Evolutionary conservation across 2,797 vertebrate species (phyloP).

Genomic region (Anguilla pacifica): DNA sequence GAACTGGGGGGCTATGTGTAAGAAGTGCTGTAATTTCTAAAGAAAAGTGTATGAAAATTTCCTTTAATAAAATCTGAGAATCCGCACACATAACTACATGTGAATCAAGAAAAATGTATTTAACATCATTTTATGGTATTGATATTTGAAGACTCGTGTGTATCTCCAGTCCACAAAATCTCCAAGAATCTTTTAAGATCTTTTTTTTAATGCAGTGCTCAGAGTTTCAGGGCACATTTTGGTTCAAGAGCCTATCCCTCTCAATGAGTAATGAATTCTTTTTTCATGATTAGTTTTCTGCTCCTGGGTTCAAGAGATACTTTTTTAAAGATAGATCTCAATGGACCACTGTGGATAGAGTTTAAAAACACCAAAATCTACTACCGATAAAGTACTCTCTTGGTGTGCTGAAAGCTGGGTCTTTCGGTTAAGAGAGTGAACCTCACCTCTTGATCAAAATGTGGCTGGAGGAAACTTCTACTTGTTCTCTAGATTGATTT

Average conservation of each 20-base stretch:
- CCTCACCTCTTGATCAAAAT: background rate
- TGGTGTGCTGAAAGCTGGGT: background rate
- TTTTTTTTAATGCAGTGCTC: background rate
- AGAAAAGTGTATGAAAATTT: too few relatives aligned
- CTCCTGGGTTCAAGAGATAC: background rate
- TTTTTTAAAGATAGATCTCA: background rate
- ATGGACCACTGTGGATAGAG: background rate
- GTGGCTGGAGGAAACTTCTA: background rate
- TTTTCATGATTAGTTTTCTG: background rate
- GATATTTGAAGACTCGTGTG: too few relatives aligned
- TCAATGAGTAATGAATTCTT: background rate
- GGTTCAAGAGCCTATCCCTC: background rate
- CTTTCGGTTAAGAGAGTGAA: background rate
- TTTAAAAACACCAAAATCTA: background rate
- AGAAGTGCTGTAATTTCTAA: too few relatives aligned
- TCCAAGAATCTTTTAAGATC: background rate
- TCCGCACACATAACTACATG: too few relatives aligned
- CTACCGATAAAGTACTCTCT: background rate
- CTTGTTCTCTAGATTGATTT: background rate
- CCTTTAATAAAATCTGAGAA: too few relatives aligned
- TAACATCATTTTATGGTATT: too few relatives aligned
- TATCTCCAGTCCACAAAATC: background rate
- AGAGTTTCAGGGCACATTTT: background rate
- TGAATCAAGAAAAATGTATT: too few relatives aligned
- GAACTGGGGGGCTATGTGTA: too few relatives aligned